These are phyloP conservation scores for Zaprionus ornatus DNA, from an alignment of 1,140 invertebrate genomes.

Conservation along the genomic window DNA sequence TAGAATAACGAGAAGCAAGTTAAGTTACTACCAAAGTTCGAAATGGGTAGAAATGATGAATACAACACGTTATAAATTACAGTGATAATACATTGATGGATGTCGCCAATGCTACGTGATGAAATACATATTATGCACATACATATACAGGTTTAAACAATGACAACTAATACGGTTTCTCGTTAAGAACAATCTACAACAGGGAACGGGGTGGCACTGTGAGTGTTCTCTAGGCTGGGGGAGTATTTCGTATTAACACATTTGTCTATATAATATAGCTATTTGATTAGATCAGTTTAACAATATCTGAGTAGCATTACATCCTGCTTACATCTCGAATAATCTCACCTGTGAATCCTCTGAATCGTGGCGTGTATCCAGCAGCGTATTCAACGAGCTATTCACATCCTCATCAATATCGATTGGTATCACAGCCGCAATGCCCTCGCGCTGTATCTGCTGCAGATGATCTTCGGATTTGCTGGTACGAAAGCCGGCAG, in stretches of 20 bases:
- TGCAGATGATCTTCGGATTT: conserved; percentile 94
- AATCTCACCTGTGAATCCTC: conserved; percentile 84
- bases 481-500: conserved; percentile 88
- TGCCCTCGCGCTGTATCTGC: conserved; percentile 84
- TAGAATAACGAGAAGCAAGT: conserved; percentile 24
- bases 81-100: background rate
- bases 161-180: conserved; percentile 2
- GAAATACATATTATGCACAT: conserved; percentile 3
- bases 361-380: conserved; percentile 91
- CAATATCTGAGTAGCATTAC: background rate
- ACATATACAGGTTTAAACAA: background rate
- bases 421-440: conserved; percentile 90
- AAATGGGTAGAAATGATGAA: background rate
- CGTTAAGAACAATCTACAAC: conserved; percentile 1
- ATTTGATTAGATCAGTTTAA: background rate
- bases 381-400: conserved; percentile 94
- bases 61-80: background rate
- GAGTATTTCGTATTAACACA: background rate
- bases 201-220: conserved; percentile 21
- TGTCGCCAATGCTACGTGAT: conserved; percentile 12
- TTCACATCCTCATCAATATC: conserved; percentile 97
- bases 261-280: background rate
- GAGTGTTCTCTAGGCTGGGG: conserved; percentile 24
- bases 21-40: conserved; percentile 4
- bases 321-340: background rate